Conservation (phyloP, 2,113 vertebrate species). For the Balaenoptera acutorostrata region DNA sequence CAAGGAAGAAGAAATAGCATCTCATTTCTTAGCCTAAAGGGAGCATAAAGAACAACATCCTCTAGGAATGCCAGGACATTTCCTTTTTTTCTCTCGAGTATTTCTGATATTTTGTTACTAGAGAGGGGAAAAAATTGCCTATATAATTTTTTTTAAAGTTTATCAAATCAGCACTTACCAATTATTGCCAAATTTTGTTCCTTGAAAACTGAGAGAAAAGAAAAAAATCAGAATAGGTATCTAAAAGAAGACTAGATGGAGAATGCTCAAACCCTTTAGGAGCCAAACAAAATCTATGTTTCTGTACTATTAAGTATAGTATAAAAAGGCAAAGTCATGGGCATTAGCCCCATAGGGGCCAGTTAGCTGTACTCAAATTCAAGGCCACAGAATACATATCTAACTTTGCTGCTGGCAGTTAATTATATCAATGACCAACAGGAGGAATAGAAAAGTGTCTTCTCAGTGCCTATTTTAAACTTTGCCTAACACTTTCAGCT, state of each 20-base stretch:
- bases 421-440: slow-evolving; percentile 68
- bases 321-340: slow-evolving; percentile 56
- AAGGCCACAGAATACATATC: slow-evolving; percentile 65
- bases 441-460: slow-evolving; percentile 37
- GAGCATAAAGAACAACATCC: neutral
- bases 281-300: slow-evolving; percentile 50
- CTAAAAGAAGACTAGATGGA: neutral
- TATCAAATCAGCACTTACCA: neutral
- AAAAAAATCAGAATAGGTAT: neutral
- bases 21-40: slow-evolving; percentile 37
- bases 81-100: slow-evolving; percentile 10
- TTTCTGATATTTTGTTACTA: slow-evolving; percentile 12
- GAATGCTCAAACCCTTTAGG: slow-evolving; percentile 49
- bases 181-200: slow-evolving; percentile 14
- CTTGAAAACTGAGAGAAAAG: slow-evolving; percentile 1
- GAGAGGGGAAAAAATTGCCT: neutral
- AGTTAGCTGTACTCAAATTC: slow-evolving; percentile 67
- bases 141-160: neutral
- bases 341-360: slow-evolving; percentile 65
- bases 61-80: slow-evolving; percentile 11
- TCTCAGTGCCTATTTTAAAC: slow-evolving; percentile 20
- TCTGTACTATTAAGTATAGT: slow-evolving; percentile 49
- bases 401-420: slow-evolving; percentile 63
- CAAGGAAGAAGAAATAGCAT: neutral
- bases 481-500: slow-evolving; percentile 22